Conservation (phyloP, 2,888 invertebrate species). For the Smittia aterrima region DNA sequence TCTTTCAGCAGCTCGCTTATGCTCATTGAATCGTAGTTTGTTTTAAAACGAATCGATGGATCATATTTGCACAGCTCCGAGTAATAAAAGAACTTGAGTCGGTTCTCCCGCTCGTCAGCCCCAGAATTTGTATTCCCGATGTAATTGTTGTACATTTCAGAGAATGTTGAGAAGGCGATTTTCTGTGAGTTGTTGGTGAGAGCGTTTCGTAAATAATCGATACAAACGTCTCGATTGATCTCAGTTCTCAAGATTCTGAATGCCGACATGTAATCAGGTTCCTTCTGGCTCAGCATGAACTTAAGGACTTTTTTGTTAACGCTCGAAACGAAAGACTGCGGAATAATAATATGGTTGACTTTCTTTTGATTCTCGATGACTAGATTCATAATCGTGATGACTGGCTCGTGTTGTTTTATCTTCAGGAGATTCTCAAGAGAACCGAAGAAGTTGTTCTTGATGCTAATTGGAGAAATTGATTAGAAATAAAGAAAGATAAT, state of each 20-base stretch:
- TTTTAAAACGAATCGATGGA: constrained; percentile 49
- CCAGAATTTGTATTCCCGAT: constrained; percentile 47
- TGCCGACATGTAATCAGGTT: constrained; percentile 50
- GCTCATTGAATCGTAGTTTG: constrained; percentile 50
- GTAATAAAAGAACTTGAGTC: constrained; percentile 52
- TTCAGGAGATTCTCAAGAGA: constrained; percentile 50
- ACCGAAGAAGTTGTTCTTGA: constrained; percentile 48
- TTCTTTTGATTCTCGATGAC: constrained; percentile 49
- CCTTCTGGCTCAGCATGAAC: constrained; percentile 49
- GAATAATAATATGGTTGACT: constrained; percentile 46
- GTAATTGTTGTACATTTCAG: constrained; percentile 51
- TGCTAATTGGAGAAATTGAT: no score
- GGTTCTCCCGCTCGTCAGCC: constrained; percentile 48
- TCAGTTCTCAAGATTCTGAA: constrained; percentile 50
- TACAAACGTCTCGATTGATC: constrained; percentile 45
- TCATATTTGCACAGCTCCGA: constrained; percentile 52
- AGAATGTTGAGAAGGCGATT: constrained; percentile 50
- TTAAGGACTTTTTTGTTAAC: constrained; percentile 50
- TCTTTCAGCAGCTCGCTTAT: constrained; percentile 50
- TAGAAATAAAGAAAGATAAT: no score
- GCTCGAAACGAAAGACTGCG: constrained; percentile 47
- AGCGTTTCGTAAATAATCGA: constrained; percentile 48
- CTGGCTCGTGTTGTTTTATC: constrained; percentile 50
- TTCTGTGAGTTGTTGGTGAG: constrained; percentile 51
- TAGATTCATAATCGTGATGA: constrained; percentile 50